Evolutionary conservation across 2,888 invertebrate genomes (phyloP), one percentile per base, ranked within the genome.

Genomic region (Rhamnusium bicolor): DNA sequence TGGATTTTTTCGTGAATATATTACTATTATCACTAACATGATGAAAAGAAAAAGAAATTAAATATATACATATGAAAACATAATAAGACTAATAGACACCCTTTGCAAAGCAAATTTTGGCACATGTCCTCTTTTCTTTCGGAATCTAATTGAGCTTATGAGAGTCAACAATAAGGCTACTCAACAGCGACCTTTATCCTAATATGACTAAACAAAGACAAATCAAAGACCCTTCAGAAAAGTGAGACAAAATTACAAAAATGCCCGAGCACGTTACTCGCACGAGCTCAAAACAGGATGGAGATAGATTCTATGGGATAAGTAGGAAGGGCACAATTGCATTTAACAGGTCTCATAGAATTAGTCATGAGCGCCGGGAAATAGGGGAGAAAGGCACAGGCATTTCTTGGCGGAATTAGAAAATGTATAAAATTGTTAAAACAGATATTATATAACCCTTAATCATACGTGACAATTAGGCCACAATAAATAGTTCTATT

Each of bases 181-280:
- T 72, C 65, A 69, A 67, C 61, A 66, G 61, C 61, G 69, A 56
- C 60, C 56, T 46, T 70, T 68, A 71, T 56, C 73, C 68, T 66
- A 71, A 73, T 71, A 67, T 61, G 69, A 54, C 65, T 71, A 69
- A 66, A 71, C 73, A 69, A 73, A 69, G 66, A 72, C 73, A 71
- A 76, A 73, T 69, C 69, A 63, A 58, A 8, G 47, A 69, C 63
- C 73, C 68, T 46, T 51, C 19, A 40, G 63, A 63, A 53, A 63
- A 65, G 63, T 66, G 71, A 65, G 72, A 73, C 73, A 68, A 74
- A 78, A 77, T 77, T 75, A 74, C 74, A 75, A 78, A 78, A 75
- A 76, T 77, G 70, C 77, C 74, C 74, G 76, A 78, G 81, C 83
- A 83, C 84, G 82, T 79, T 82, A 82, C 81, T 71, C 81, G 84